These are phyloP conservation scores for Rhipidura dahli DNA, from an alignment of 2,113 vertebrate genomes.

Conservation along the genomic window DNA sequence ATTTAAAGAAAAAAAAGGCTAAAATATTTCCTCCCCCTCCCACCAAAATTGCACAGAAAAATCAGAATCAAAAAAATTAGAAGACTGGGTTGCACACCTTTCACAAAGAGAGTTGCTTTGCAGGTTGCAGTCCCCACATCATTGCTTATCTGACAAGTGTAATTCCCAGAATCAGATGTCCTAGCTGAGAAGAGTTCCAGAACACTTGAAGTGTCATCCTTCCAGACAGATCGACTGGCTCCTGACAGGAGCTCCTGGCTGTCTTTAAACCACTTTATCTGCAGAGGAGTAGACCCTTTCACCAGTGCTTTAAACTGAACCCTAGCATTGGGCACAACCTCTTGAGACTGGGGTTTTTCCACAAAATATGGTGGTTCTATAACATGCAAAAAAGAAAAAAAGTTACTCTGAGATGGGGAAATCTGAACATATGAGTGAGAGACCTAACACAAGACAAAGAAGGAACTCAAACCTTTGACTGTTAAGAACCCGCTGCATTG, in stretches of 20 bases:
- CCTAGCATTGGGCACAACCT: conserved; percentile 85
- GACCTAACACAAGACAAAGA: neutral
- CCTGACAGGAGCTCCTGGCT: conserved; percentile 88
- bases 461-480: conserved; percentile 88
- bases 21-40: neutral
- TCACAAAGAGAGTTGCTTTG: conserved; percentile 89
- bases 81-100: conserved; percentile 80
- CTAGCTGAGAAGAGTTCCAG: conserved; percentile 91
- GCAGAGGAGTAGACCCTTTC: conserved; percentile 87
- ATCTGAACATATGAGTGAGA: neutral
- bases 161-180: conserved; percentile 87
- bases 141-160: conserved; percentile 91
- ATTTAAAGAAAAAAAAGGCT: neutral
- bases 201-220: conserved; percentile 86
- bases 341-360: conserved; percentile 90
- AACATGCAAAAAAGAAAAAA: conserved; percentile 30
- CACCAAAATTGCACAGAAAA: neutral
- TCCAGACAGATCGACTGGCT: conserved; percentile 82
- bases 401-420: neutral
- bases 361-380: conserved; percentile 91
- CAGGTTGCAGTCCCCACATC: conserved; percentile 90
- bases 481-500: conserved; percentile 89
- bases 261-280: conserved; percentile 95
- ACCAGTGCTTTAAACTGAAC: conserved; percentile 88
- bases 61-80: neutral